These are phyloP conservation scores for Horisme vitalbata DNA, from an alignment of 2,888 invertebrate genomes.

Conservation along the genomic window DNA sequence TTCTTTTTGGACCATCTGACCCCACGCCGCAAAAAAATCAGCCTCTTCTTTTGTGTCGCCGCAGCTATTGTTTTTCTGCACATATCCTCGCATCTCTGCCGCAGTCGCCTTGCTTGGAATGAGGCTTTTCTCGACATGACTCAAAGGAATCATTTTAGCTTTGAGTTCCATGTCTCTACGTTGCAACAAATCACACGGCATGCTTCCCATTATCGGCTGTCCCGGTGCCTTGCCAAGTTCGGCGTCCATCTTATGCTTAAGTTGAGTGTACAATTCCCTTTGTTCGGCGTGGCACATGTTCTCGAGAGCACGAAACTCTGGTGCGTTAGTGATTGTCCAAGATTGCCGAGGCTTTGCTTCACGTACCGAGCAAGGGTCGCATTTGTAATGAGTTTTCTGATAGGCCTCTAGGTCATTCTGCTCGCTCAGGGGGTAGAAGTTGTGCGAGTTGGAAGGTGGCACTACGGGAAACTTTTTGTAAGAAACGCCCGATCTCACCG, in stretches of 20 bases:
- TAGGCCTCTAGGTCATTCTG: slow-evolving; percentile 65
- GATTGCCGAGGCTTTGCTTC: slow-evolving; percentile 76
- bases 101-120: slow-evolving; percentile 74
- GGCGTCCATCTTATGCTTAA: slow-evolving; percentile 76
- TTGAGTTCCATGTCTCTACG: slow-evolving; percentile 74
- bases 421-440: slow-evolving; percentile 68
- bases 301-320: slow-evolving; percentile 70
- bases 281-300: slow-evolving; percentile 72
- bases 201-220: slow-evolving; percentile 60
- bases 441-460: slow-evolving; percentile 64
- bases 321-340: slow-evolving; percentile 77
- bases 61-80: slow-evolving; percentile 76
- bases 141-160: slow-evolving; percentile 78
- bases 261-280: slow-evolving; percentile 68
- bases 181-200: slow-evolving; percentile 67
- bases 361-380: slow-evolving; percentile 65
- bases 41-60: slow-evolving; percentile 78
- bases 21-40: slow-evolving; percentile 82
- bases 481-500: slow-evolving; percentile 59
- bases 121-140: slow-evolving; percentile 73
- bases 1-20: slow-evolving; percentile 82
- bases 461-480: slow-evolving; percentile 73
- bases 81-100: slow-evolving; percentile 65
- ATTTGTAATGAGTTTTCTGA: slow-evolving; percentile 68
- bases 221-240: slow-evolving; percentile 74